Evolutionary conservation across 1,140 invertebrate genomes (phyloP).

Genomic region (Vanessa atalanta): DNA sequence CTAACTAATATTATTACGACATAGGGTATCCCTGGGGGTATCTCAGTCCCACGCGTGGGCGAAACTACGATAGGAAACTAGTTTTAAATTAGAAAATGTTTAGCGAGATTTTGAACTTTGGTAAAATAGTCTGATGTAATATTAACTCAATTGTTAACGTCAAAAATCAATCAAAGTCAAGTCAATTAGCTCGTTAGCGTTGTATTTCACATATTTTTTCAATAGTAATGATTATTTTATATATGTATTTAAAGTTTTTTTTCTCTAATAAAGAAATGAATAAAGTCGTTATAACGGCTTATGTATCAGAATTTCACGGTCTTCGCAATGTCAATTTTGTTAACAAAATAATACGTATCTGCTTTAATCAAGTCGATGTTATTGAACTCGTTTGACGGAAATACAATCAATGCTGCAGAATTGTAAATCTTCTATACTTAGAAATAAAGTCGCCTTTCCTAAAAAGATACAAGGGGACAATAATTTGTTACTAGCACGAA

Average conservation of each 20-base stretch:
- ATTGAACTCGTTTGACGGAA: constrained; percentile 32
- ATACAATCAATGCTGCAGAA: background rate
- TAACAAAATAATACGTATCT: constrained; percentile 14
- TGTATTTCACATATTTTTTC: no score
- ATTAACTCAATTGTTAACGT: no score
- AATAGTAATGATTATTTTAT: no score
- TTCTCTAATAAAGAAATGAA: background rate
- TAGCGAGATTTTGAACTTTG: no score
- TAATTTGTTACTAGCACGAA: constrained; percentile 32
- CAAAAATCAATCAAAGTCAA: no score
- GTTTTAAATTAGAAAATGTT: no score
- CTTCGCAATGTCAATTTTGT: constrained; percentile 10
- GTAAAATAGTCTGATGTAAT: no score
- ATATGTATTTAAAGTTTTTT: background rate
- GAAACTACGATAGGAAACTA: no score
- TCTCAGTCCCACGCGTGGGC: no score
- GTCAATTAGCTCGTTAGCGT: no score
- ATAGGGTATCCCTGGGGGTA: no score
- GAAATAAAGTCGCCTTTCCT: constrained; percentile 3
- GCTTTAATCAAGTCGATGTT: constrained; percentile 22
- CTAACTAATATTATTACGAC: no score
- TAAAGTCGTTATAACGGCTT: background rate
- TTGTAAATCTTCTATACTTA: background rate
- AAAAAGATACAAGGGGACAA: background rate
- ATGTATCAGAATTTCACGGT: background rate